Base-by-base conservation (phyloP, 2,113 vertebrate genomes). In the Macaca nemestrina region DNA sequence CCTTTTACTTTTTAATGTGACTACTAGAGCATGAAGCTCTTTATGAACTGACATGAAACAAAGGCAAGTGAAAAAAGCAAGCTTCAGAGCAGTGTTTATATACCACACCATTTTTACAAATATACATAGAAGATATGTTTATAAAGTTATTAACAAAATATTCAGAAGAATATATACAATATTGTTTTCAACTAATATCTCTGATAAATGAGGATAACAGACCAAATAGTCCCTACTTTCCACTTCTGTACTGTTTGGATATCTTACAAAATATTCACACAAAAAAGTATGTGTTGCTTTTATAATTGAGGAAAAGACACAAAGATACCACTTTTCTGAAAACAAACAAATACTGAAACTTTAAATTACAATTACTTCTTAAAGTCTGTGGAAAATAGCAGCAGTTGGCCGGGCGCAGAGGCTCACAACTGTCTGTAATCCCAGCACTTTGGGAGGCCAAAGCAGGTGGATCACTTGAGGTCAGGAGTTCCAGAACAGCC, bases 361-460 rank as follows among this genome's bases (percentile, higher is more conserved):
- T 95, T 90, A 95, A 87, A 82, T 79, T 96, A 93, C 16, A 93
- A 76, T 23, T 68, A 67, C 32, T 48, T 95, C 30, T 82, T 75
- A 45, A 92, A 81, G 45, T 88, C 78, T 80, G 38, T 50, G 73
- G 87, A 92, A 87, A 88, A 52, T n/a, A 75, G 75, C 55, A 95
- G 30, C 32, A 68, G 67, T 35, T 30, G 61, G 64, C 32, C 14
- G 1, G 6, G 32, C 6, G 6, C 64, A 68, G 64, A 35, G 6
- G 32, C 64, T 68, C 32, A 68, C 30, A 64, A 27, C 61, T 64
- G 14, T 17, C 64, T 35, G 32, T 17, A 68, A 68, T 35, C 64
- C 64, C 32, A 68, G 64, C 32, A 35, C 32, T 68, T 8, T 68
- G 64, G 64, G 64, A 68, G 64, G 64, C 64, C 13, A 35, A 68